Evolutionary conservation across 2,888 invertebrate species (phyloP), one percentile per base, ranked within the genome.

Genomic region (Euproctis similis): DNA sequence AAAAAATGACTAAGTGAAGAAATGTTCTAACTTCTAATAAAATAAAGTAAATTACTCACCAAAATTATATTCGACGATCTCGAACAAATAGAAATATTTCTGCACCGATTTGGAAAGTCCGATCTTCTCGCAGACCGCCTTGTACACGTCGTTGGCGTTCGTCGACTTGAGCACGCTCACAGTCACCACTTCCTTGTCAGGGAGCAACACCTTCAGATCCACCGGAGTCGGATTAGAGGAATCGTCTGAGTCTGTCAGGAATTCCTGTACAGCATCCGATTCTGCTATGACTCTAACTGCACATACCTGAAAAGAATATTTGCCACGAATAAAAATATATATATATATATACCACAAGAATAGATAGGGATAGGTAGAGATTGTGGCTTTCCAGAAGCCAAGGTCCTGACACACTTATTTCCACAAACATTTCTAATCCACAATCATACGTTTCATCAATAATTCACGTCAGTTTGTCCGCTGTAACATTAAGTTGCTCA

Each of bases 221-320:
- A 93, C 91, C 14, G 89, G 90, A n/a, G 89, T 88, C 13, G 89
- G 88, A 52, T 89, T 90, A 10, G 89, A 88, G 36, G 93, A 93
- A 61, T 95, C 95, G 46, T 96, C 96, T 1, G 92, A 89, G 58
- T 97, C 96, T 3, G 97, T 96, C 8, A 98, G 89, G 82, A 98
- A 98, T 71, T 98, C 97, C 77, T 98, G 98, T 74, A 99, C 95
- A 2, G 95, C 90, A 63, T 98, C 98, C 55, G 95, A 94, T 67
- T 99, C 99, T 0, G 98, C 98, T 59, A 99, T 97, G 14, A 98
- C 98, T 19, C 98, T 88, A 8, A 99, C 96, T 4, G 98, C 97
- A 82, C 98, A 98, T 0, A 98, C 95, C 77, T 85, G 12, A 8
- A 26, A 26, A 8, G 5, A 11, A 5, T 13, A 16, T n/a, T n/a